Conservation (phyloP, 2,113 vertebrate species). For the Baryphthengus martii region DNA sequence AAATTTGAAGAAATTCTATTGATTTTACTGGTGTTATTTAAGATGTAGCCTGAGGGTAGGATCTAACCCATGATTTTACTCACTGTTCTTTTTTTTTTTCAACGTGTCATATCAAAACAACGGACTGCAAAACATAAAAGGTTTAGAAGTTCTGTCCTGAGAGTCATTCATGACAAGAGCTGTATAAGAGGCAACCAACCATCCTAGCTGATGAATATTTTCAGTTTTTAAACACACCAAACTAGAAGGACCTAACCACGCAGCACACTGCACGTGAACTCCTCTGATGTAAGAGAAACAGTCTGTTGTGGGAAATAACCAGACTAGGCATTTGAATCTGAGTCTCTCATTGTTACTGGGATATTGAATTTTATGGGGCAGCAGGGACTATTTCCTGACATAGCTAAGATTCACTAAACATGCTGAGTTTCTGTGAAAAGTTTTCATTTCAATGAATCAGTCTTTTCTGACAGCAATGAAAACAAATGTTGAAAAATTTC, state of each 20-base stretch:
- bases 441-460: background rate
- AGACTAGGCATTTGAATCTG: background rate
- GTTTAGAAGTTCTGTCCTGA: background rate
- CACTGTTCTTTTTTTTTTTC: background rate
- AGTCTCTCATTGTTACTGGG: background rate
- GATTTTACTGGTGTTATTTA: background rate
- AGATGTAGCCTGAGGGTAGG: background rate
- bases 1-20: background rate
- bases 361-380: background rate
- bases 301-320: background rate
- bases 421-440: background rate
- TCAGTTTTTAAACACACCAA: background rate
- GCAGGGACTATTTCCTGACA: background rate
- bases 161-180: background rate
- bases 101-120: background rate
- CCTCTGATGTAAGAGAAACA: background rate
- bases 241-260: background rate
- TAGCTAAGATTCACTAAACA: background rate
- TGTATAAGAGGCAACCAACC: background rate
- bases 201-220: background rate
- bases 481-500: constrained; percentile 6
- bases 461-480: background rate
- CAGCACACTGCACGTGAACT: background rate
- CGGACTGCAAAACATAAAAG: background rate
- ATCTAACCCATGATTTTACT: background rate